Evolutionary conservation across 1,140 invertebrate species (phyloP), one percentile per base, ranked within the genome.

Genomic region (Hormaphis cornu): DNA sequence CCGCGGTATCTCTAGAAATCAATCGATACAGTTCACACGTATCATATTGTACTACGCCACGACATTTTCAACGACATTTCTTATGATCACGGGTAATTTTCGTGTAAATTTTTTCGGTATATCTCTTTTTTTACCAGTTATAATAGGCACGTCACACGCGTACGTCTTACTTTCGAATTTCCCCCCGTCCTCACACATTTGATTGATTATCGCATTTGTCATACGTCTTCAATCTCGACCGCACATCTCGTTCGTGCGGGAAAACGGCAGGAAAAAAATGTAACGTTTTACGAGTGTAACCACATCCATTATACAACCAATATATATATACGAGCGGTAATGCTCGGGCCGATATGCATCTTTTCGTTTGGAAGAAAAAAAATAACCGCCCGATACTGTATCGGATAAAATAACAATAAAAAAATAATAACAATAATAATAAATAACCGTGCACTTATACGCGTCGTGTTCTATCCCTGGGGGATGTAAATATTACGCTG

Each of bases 221-320:
- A 54, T 54, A 33, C 50, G n/a, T 54, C 28, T 54, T 35, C 52
- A 54, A 54, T 54, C 52, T 54, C 30, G 10, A 35, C 28, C 22
- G 20, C 28, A 26, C 52, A 54, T 54, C 52, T 54, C n/a, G 12
- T 33, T 6, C 28, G 4, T n/a, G 14, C 30, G 52, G 18, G 16
- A 54, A 33, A 20, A 10, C 52, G 35, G 35, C 16, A 5, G 30
- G 30, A 12, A 12, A 35, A 54, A 54, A 54, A n/a, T n/a, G n/a
- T 54, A 54, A 54, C 52, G 28, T 54, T 54, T n/a, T 35, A 54
- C 28, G 52, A 33, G 52, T 54, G 18, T 54, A 33, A 33, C 30
- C 52, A 35, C 52, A 54, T 54, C n/a, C 52, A 54, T 54, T 54
- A 54, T 35, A n/a, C n/a, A n/a, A n/a, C n/a, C 52, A 54, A 54